phyloP scores from a whole-genome alignment of 1,140 invertebrate genomes.

The Megathymus violae region DNA sequence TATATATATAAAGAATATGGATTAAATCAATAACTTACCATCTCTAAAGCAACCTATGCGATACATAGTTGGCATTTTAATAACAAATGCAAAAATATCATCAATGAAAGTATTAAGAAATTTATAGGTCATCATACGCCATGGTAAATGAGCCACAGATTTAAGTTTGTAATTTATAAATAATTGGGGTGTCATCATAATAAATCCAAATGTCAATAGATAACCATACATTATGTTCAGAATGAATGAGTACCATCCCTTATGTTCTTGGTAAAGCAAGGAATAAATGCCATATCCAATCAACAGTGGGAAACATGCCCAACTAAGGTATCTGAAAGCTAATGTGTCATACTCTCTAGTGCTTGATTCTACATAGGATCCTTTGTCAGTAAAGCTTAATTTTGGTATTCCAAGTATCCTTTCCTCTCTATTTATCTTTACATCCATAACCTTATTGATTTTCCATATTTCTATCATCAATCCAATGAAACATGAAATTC shows the following conservation, averaged over 20 bases:
- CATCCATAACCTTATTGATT: constrained; percentile 97
- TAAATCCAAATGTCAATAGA: constrained; percentile 99
- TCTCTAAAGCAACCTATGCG: constrained; percentile 97
- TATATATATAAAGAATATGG: no score
- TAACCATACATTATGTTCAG: constrained; percentile 99
- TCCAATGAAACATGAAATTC: constrained; percentile 96
- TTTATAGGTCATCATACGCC: constrained; percentile 99
- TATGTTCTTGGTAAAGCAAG: constrained; percentile 98
- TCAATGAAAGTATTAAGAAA: constrained; percentile 99
- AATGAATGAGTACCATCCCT: constrained; percentile 98
- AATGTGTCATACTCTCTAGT: constrained; percentile 97
- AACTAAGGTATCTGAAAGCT: constrained; percentile 98
- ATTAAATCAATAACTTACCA: constrained; percentile 85
- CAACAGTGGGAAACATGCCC: constrained; percentile 97
- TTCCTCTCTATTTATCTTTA: constrained; percentile 91
- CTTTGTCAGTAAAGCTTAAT: constrained; percentile 95
- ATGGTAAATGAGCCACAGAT: constrained; percentile 99
- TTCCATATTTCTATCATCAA: constrained; percentile 99
- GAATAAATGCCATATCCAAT: constrained; percentile 97
- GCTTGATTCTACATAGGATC: constrained; percentile 97
- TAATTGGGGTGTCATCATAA: constrained; percentile 99
- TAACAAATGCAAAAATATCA: constrained; percentile 99
- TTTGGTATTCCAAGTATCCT: constrained; percentile 92
- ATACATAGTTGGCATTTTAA: constrained; percentile 99
- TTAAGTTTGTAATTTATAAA: constrained; percentile 99